These are phyloP conservation scores for Eira barbara DNA, from an alignment of 2,113 vertebrate species.

Conservation along the genomic window DNA sequence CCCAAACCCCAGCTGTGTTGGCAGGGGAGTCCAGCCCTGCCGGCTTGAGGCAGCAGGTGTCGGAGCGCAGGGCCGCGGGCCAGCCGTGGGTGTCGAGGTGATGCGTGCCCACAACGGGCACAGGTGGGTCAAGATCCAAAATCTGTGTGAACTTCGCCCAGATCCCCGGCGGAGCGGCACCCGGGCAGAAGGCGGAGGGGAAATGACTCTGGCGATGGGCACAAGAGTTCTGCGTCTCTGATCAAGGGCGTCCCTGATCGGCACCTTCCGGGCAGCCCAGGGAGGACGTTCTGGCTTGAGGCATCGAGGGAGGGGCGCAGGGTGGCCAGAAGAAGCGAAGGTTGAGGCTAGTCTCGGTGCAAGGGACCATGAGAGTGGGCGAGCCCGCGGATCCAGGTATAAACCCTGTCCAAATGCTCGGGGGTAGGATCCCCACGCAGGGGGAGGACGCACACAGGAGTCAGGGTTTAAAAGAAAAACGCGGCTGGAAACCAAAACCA, in stretches of 20 bases:
- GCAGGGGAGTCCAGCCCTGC: rapidly evolving
- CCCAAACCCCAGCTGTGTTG: too few species aligned
- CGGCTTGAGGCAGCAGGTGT: rapidly evolving
- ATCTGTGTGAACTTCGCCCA: too few species aligned
- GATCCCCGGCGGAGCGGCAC: neutral
- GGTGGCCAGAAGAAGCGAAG: rapidly evolving
- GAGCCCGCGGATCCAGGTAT: neutral
- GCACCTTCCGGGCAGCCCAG: rapidly evolving
- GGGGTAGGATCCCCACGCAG: neutral
- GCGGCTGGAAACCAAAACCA: rapidly evolving
- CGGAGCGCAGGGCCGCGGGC: rapidly evolving
- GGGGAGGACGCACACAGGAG: rapidly evolving
- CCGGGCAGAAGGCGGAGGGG: rapidly evolving
- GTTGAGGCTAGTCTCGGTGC: neutral
- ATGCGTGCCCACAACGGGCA: rapidly evolving
- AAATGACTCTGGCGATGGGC: neutral
- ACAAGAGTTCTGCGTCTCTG: neutral
- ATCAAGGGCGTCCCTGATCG: neutral
- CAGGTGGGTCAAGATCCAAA: neutral
- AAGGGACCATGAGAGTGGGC: rapidly evolving
- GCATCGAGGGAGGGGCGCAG: rapidly evolving
- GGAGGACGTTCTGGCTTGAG: neutral
- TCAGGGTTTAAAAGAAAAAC: neutral
- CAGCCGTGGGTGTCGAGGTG: rapidly evolving
- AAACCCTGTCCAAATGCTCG: rapidly evolving